Base-by-base conservation (phyloP, 2,113 vertebrate genomes). In the Amphilophus citrinellus region DNA sequence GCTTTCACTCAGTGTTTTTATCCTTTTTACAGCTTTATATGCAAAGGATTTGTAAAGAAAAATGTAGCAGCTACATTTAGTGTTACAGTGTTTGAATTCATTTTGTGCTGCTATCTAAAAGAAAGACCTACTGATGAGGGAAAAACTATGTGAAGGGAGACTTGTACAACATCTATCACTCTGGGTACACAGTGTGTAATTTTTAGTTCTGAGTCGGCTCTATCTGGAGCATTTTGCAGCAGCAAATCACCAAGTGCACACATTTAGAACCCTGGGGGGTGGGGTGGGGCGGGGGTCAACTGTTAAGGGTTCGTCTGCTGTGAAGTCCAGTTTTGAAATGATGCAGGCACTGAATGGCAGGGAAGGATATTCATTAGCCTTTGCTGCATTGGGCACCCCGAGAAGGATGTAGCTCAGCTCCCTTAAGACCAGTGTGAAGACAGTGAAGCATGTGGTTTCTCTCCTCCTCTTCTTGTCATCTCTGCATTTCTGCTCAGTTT, bases 401-500 rank as follows among this genome's bases (percentile, higher is more conserved):
- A 77, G 68, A 79, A 77, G 79, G 87, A 92, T 92, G 80, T 85
- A 84, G 85, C 91, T 85, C 89, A 88, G 79, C 44, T 91, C 91
- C 90, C 93, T 53, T 3, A 59, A 93, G 92, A 88, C 47, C 56
- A 57, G 15, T 22, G 71, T 37, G 56, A 75, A 68, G 56, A 78
- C 6, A 30, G 68, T 18, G 60, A 76, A 59, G 37, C 1, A 10
- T 50, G 32, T 35, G 47, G n/a, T 57, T 71, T 61, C 32, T 79
- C 57, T 77, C 14, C 35, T 56, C 87, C 71, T 79, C 3, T 44
- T 61, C 77, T 81, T 59, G 35, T 79, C 61, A 15, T 62, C 61
- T 79, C 50, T 35, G 1, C 9, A 4, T 32, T 56, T 61, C 63
- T 71, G 20, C 39, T 30, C 32, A 42, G 17, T 44, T 17, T 17